A percentile compares a stretch with the other conserved stretches of the same genome.
phyloP scores from a whole-genome alignment of 2,888 invertebrate genomes.

The Parascotia fuliginaria region DNA sequence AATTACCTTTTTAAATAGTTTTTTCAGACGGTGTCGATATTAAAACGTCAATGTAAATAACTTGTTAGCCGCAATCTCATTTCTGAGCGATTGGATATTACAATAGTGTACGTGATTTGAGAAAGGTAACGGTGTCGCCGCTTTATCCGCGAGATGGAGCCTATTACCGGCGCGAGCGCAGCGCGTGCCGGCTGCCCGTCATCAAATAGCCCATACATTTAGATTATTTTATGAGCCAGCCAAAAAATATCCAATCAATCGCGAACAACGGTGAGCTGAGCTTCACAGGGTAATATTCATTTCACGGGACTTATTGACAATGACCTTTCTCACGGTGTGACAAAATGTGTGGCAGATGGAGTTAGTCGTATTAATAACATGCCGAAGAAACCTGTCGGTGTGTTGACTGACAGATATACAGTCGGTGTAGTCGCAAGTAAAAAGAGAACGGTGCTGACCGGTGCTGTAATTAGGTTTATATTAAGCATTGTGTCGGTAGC shows the following conservation, averaged over 20 bases:
- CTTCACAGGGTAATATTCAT: slow-evolving; percentile 33
- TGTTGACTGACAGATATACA: slow-evolving; percentile 30
- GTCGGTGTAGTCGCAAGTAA: slow-evolving; percentile 56
- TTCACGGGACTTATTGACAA: slow-evolving; percentile 36
- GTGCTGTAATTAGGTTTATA: slow-evolving; percentile 71
- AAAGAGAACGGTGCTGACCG: slow-evolving; percentile 63
- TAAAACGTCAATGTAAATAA: slow-evolving; percentile 87
- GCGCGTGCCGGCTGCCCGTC: slow-evolving; percentile 59
- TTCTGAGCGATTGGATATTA: slow-evolving; percentile 85
- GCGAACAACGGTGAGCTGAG: slow-evolving; percentile 25
- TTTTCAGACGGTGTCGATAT: slow-evolving; percentile 80
- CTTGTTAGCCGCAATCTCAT: slow-evolving; percentile 87
- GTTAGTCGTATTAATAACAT: slow-evolving; percentile 24
- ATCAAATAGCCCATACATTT: slow-evolving; percentile 46
- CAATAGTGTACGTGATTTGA: slow-evolving; percentile 86
- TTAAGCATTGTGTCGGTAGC: slow-evolving; percentile 65
- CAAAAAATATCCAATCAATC: slow-evolving; percentile 57
- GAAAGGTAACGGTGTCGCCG: slow-evolving; percentile 84
- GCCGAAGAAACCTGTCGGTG: slow-evolving; percentile 19
- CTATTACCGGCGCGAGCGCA: slow-evolving; percentile 69
- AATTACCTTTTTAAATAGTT: slow-evolving; percentile 86
- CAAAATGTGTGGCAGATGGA: slow-evolving; percentile 41
- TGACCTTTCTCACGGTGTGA: slow-evolving; percentile 38
- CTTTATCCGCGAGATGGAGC: slow-evolving; percentile 83
- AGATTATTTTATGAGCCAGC: slow-evolving; percentile 62